Evolutionary conservation across 1,140 invertebrate species (phyloP), one percentile per base, ranked within the genome.

Genomic region (Laupala kohalensis): DNA sequence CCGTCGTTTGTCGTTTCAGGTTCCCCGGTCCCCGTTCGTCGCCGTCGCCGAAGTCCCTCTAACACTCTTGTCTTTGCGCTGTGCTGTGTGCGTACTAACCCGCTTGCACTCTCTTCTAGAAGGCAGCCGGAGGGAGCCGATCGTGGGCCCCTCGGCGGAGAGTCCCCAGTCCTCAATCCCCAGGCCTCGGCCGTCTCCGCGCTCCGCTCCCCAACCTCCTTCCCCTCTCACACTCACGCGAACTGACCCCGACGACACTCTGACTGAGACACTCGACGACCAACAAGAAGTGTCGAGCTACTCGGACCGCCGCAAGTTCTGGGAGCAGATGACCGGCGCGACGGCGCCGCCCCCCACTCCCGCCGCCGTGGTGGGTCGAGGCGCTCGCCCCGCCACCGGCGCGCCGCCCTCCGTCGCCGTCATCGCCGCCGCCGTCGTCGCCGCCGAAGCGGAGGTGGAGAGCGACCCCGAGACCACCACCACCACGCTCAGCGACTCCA

Each of bases 231-330:
- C 30, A 6, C 67, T 68, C 5, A 68, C 67, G 19, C 67, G 19
- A 6, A 37, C 6, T 15, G 6, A 6, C 30, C 30, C 30, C 30
- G 30, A 37, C 30, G 70, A 79, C 79, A 64, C 77, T 79, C 26
- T 23, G 6, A 68, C 0, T 12, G 4, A 27, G 23, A 2, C 26
- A 30, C 67, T 28, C 15, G 67, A 68, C 25, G 67, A n/a, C 23
- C 53, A 71, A 15, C 76, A 69, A 75, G 76, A 76, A 19, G 72
- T 78, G 23, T 78, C 78, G 72, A 80, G 78, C 71, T 82, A 82
- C 74, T 78, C 77, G 15, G 78, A 81, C 29, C 81, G 79, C 70
- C 83, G 82, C 73, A 80, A 81, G 73, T 84, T 84, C 75, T 84
- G 83, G 83, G 83, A 84, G 76, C 80, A 79, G 73, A 75, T 79